Base-by-base conservation (phyloP, 2,797 vertebrate species). In the Macrochelys suwanniensis region DNA sequence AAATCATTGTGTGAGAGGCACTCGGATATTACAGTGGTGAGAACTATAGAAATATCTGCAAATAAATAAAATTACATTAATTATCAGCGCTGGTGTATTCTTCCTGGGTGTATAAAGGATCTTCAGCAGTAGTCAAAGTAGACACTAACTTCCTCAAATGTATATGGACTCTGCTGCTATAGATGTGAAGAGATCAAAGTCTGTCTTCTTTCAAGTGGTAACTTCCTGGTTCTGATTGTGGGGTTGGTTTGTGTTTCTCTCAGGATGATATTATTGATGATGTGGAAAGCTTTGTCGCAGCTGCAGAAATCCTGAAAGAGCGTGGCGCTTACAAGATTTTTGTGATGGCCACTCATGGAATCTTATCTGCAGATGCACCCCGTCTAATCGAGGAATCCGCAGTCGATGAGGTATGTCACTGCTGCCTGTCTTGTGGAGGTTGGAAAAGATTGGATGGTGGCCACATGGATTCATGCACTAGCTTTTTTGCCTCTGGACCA, bases 251-350 rank as follows among this genome's bases (percentile, higher is more conserved):
- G 89, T 61, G 71, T 95, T 85, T 77, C 93, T 56, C 61, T 59
- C 97, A 99, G 99, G 99, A 99, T 96, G 99, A 99, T 98, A 99
- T 99, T 51, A 99, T 99, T 0, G 99, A 99, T 33, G 99, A 99
- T 0, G 99, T 99, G 33, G 99, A 99, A 96, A 99, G 99, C 97
- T 99, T 99, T 95, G 99, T 99, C 3, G 99, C 99, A 1, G 99
- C 99, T 19, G 99, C 99, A 3, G 99, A 99, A 98, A 99, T 99
- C 97, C 98, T 99, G 96, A 99, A 99, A 94, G 99, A 99, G 94
- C 98, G 99, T n/a, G 99, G 99, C 3, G 99, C 99, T 4, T 99
- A 99, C 97, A 99, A 99, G 97, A 99, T 99, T 85, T 99, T 99
- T 33, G 99, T 99, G 95, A 99, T 99, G 99, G 99, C 99, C 59